These are phyloP conservation scores for Neoitamus cyanurus DNA, from an alignment of 2,888 invertebrate species.

Conservation along the genomic window DNA sequence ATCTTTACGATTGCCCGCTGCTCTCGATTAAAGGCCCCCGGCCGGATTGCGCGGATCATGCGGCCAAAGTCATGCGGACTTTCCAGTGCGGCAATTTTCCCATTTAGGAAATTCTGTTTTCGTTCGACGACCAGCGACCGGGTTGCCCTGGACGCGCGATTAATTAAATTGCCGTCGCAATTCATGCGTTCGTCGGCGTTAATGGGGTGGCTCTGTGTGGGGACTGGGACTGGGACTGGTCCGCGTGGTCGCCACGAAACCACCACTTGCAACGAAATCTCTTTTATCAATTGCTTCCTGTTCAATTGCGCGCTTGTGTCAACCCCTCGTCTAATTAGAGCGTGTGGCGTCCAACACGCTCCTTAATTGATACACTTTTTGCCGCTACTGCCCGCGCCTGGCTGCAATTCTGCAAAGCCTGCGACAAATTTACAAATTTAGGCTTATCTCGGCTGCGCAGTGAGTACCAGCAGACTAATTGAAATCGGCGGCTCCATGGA, in stretches of 20 bases:
- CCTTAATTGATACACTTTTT: constrained; percentile 44
- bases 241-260: neutral
- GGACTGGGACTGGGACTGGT: neutral
- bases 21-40: constrained; percentile 16
- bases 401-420: neutral
- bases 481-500: constrained; percentile 1
- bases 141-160: neutral
- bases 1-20: constrained; percentile 6
- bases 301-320: constrained; percentile 48
- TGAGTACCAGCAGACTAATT: constrained; percentile 37
- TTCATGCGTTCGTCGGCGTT: constrained; percentile 10
- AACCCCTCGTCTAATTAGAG: constrained; percentile 44
- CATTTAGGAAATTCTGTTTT: constrained; percentile 27
- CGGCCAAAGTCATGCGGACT: constrained; percentile 3
- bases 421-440: neutral
- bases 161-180: constrained; percentile 44
- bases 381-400: neutral
- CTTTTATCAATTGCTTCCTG: constrained; percentile 46
- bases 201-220: neutral
- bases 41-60: neutral
- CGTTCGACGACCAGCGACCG: constrained; percentile 7
- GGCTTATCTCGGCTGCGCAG: neutral
- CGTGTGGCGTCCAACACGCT: constrained; percentile 45
- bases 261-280: constrained; percentile 25
- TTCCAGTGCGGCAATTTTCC: constrained; percentile 30